Conservation (phyloP, 2,888 invertebrate genomes). For the Brachycybe producta region DNA sequence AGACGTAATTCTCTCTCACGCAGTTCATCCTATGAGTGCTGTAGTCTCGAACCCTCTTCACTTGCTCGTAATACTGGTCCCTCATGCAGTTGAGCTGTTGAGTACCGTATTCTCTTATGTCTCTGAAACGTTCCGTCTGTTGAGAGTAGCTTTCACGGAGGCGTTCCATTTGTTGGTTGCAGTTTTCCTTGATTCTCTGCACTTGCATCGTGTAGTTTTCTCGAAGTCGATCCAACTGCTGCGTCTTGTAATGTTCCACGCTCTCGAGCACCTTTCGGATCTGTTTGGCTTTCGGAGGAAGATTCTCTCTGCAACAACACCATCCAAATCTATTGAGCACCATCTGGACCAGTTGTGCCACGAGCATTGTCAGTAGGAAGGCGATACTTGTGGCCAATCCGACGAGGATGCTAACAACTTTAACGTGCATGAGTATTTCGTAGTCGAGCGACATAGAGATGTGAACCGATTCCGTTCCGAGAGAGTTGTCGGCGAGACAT, state of each 20-base stretch:
- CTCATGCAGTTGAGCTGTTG: conserved; percentile 60
- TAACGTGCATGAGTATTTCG: conserved; percentile 64
- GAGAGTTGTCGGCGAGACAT: conserved; percentile 72
- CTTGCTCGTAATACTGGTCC: conserved; percentile 88
- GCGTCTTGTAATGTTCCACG: conserved; percentile 77
- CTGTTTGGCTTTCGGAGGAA: conserved; percentile 61
- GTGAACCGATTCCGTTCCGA: conserved; percentile 61
- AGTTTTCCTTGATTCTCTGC: conserved; percentile 81
- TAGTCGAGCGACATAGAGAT: conserved; percentile 73
- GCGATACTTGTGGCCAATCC: conserved; percentile 65
- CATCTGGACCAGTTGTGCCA: conserved; percentile 56
- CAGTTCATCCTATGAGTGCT: conserved; percentile 80
- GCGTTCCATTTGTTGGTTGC: conserved; percentile 85
- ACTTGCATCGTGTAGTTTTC: conserved; percentile 90
- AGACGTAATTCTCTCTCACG: conserved; percentile 89
- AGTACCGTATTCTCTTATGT: conserved; percentile 82
- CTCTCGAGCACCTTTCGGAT: conserved; percentile 78
- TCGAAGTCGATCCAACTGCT: conserved; percentile 70
- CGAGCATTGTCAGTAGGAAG: conserved; percentile 64
- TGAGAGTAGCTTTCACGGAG: conserved; percentile 80
- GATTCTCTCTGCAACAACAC: conserved; percentile 48
- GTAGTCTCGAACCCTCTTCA: conserved; percentile 80
- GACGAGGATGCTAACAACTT: conserved; percentile 67
- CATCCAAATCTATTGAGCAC: conserved; percentile 24
- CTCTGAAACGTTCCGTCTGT: conserved; percentile 63